Conservation (phyloP, 2,888 invertebrate genomes). For the Agonopterix subpropinquella region DNA sequence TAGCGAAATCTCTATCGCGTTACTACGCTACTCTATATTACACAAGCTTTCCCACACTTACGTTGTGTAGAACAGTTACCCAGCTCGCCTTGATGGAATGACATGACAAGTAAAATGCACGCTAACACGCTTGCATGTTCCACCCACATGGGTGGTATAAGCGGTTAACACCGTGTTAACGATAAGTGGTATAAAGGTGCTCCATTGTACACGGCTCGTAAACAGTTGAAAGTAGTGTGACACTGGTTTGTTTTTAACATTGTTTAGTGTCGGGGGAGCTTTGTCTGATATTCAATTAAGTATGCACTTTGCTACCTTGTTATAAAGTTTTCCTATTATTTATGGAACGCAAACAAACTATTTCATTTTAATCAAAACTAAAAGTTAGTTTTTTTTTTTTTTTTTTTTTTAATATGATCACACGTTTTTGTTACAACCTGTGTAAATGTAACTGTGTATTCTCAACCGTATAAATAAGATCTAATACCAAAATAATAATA, state of each 20-base stretch:
- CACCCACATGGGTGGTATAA: not conserved
- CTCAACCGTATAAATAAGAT: too few species aligned
- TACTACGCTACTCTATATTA: not conserved
- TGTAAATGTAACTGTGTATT: too few species aligned
- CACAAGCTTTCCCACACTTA: not conserved
- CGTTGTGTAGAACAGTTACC: not conserved
- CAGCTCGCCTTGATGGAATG: not conserved
- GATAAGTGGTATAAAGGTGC: not conserved
- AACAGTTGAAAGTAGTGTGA: not conserved
- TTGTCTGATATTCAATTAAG: too few species aligned
- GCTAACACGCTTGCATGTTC: conserved; percentile 1
- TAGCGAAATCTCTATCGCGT: not conserved
- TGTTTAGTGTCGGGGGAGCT: too few species aligned
- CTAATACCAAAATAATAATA: too few species aligned
- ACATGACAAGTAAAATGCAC: conserved; percentile 2
- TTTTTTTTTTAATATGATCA: too few species aligned
- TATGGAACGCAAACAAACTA: too few species aligned
- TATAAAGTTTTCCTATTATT: too few species aligned
- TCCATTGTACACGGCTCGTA: not conserved
- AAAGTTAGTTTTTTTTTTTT: too few species aligned
- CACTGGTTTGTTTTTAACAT: not conserved
- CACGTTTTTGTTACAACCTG: too few species aligned
- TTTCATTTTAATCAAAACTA: not conserved
- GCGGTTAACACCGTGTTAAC: not conserved
- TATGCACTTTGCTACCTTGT: too few species aligned